phyloP scores from a whole-genome alignment of 2,113 vertebrate species.

The Callithrix jacchus region DNA sequence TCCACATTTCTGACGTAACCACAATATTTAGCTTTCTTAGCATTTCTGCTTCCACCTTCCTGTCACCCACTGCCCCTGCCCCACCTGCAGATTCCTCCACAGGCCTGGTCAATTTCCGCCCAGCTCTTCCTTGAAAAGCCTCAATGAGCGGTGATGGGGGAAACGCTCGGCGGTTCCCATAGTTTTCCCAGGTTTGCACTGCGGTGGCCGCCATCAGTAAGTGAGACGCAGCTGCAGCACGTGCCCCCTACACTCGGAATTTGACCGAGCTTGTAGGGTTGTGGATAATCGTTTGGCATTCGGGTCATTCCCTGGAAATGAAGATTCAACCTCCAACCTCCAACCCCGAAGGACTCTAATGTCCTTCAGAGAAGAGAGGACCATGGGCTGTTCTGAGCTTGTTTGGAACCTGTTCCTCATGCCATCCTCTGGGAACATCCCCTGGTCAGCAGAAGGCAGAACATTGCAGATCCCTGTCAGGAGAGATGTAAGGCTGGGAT shows the following conservation, averaged over 20 bases:
- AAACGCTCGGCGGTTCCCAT: neutral
- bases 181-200: neutral
- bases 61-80: neutral
- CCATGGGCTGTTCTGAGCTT: neutral
- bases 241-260: neutral
- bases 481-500: neutral
- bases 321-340: neutral
- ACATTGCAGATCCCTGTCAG: neutral
- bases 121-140: neutral
- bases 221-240: fast-evolving
- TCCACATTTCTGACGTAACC: neutral
- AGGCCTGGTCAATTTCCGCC: no score
- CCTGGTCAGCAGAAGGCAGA: neutral
- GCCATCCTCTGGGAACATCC: neutral
- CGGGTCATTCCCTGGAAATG: neutral
- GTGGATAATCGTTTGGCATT: neutral
- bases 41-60: neutral
- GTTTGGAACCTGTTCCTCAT: neutral
- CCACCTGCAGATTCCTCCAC: neutral
- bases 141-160: neutral
- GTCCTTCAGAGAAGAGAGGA: neutral
- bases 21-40: neutral
- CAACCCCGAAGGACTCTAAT: fast-evolving
- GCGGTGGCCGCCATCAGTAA: fast-evolving
- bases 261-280: neutral